Conservation (phyloP, 2,888 invertebrate species). For the Pollenia labialis region DNA sequence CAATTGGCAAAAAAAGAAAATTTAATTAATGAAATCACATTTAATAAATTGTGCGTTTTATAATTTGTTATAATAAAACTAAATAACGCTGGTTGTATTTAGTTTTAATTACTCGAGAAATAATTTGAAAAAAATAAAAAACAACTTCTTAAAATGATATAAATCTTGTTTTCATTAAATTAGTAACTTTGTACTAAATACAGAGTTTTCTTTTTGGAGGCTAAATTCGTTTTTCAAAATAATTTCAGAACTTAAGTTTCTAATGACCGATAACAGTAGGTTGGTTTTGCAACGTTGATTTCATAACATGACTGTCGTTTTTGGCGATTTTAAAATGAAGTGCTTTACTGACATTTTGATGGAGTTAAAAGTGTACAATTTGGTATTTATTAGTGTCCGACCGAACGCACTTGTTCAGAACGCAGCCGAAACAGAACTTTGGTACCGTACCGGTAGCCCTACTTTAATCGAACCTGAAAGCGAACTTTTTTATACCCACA, state of each 20-base stretch:
- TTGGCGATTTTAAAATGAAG: not conserved
- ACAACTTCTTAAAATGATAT: not conserved
- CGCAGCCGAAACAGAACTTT: no score
- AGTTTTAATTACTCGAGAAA: conserved; percentile 10
- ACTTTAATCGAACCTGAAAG: no score
- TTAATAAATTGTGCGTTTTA: conserved; percentile 45
- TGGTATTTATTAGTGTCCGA: no score
- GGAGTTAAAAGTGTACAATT: no score
- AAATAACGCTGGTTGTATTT: conserved; percentile 13
- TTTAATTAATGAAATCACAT: conserved; percentile 25
- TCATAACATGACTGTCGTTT: not conserved
- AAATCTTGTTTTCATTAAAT: not conserved
- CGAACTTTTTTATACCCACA: no score
- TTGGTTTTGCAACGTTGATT: not conserved
- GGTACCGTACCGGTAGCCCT: no score
- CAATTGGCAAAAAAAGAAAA: not conserved
- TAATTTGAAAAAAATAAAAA: conserved; percentile 5
- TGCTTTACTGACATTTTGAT: no score
- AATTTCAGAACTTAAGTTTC: not conserved
- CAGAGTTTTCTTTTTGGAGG: not conserved
- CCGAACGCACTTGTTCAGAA: no score
- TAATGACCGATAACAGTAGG: not conserved
- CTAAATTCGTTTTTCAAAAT: not conserved
- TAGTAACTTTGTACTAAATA: not conserved
- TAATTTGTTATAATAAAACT: conserved; percentile 12